Conservation (phyloP, 2,113 vertebrate genomes). For the Malurus melanocephalus region DNA sequence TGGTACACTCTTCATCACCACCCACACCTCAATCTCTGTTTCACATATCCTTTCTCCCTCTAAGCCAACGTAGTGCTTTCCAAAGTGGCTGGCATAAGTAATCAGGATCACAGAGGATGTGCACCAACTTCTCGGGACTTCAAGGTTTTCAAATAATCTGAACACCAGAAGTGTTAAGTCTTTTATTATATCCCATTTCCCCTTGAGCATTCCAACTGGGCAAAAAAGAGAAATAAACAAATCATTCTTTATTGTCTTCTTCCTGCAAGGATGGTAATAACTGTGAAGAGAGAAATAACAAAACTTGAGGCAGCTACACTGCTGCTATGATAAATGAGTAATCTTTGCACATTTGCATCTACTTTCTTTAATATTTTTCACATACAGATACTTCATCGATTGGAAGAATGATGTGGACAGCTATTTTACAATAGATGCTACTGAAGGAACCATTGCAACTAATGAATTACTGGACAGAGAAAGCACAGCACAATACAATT, state of each 20-base stretch:
- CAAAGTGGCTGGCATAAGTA: background rate
- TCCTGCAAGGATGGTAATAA: conserved; percentile 44
- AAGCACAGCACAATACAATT: conserved; percentile 89
- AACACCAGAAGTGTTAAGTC: conserved; percentile 53
- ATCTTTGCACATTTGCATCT: conserved; percentile 55
- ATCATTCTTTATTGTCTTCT: conserved; percentile 58
- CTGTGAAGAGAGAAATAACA: conserved; percentile 39
- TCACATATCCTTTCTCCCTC: background rate
- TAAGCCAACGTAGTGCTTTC: background rate
- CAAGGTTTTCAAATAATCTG: conserved; percentile 51
- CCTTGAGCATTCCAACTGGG: conserved; percentile 47
- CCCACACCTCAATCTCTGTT: background rate
- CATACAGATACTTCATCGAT: conserved; percentile 90
- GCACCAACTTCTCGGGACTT: conserved; percentile 19
- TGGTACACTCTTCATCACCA: background rate
- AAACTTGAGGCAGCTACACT: conserved; percentile 24
- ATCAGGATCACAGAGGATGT: conserved; percentile 30
- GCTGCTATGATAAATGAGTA: conserved; percentile 50
- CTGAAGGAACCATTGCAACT: conserved; percentile 92
- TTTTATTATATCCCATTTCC: conserved; percentile 60
- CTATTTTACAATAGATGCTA: conserved; percentile 91
- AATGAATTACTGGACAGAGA: conserved; percentile 93
- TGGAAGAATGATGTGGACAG: conserved; percentile 91
- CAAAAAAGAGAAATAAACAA: conserved; percentile 55
- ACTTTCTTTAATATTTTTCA: conserved; percentile 36